phyloP scores from a whole-genome alignment of 2,113 vertebrate species.

The Dolichotis patagonum region DNA sequence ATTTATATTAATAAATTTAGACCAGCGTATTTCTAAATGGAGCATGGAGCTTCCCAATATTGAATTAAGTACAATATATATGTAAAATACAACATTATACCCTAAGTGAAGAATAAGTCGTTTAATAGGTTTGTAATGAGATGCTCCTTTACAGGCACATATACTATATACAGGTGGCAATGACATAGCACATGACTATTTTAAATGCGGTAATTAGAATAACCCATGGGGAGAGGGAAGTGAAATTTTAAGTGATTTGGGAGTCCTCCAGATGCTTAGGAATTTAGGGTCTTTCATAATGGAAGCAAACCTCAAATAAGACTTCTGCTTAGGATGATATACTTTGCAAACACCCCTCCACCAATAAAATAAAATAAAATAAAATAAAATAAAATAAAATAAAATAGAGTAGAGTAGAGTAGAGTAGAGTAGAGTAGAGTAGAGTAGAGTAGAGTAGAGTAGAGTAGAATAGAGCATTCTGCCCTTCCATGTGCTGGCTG shows the following conservation, averaged over 20 bases:
- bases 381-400: too few relatives aligned
- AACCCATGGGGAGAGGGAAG: not conserved
- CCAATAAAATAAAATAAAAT: not conserved
- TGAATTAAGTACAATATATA: not conserved
- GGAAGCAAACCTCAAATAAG: not conserved
- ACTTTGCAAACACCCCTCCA: not conserved
- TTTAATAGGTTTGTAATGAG: not conserved
- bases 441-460: not conserved
- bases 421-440: constrained; percentile 34
- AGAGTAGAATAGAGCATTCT: constrained; percentile 3
- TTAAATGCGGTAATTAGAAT: constrained; percentile 23
- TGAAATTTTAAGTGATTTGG: not conserved
- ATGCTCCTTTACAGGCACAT: not conserved
- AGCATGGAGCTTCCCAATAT: not conserved
- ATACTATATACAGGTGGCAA: not conserved
- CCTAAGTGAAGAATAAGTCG: constrained; percentile 4
- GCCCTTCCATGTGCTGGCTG: not conserved
- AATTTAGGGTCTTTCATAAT: constrained; percentile 30
- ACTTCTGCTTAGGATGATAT: not conserved
- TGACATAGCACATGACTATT: not conserved
- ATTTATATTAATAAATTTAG: constrained; percentile 27
- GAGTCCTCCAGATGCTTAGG: not conserved
- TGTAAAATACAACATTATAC: not conserved
- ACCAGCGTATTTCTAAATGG: constrained; percentile 4
- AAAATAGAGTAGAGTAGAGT: not conserved